A percentile compares a stretch with the other conserved stretches of the same genome.
phyloP scores from a whole-genome alignment of 2,113 vertebrate genomes.

The Grammatotria lemairii region DNA sequence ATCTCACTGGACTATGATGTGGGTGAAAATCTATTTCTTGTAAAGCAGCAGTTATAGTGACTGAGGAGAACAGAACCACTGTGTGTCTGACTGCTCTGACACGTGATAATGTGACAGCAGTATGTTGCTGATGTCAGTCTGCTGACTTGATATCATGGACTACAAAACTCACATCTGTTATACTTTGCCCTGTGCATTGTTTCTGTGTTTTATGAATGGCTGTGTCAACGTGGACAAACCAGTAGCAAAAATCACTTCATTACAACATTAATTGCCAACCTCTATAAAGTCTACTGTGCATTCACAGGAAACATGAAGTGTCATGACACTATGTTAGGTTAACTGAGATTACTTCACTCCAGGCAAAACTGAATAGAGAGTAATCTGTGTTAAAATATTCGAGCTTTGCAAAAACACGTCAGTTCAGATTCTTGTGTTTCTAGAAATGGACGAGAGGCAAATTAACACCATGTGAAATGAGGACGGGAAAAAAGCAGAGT shows the following conservation, averaged over 20 bases:
- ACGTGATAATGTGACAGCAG: background rate
- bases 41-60: background rate
- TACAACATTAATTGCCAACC: background rate
- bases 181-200: background rate
- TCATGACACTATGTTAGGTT: background rate
- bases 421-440: background rate
- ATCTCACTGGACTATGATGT: background rate
- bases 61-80: background rate
- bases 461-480: background rate
- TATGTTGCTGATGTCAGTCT: background rate
- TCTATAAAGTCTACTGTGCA: background rate
- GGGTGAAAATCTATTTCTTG: background rate
- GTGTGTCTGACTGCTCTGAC: background rate
- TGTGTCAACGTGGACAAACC: background rate
- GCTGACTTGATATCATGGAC: background rate
- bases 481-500: background rate
- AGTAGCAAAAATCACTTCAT: background rate
- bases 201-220: background rate
- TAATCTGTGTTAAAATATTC: background rate
- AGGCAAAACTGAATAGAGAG: background rate
- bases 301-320: background rate
- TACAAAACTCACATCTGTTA: background rate
- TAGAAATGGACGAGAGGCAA: background rate
- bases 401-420: background rate
- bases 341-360: background rate